phyloP scores from a whole-genome alignment of 2,888 invertebrate species.

The Amphipoea oculea region DNA sequence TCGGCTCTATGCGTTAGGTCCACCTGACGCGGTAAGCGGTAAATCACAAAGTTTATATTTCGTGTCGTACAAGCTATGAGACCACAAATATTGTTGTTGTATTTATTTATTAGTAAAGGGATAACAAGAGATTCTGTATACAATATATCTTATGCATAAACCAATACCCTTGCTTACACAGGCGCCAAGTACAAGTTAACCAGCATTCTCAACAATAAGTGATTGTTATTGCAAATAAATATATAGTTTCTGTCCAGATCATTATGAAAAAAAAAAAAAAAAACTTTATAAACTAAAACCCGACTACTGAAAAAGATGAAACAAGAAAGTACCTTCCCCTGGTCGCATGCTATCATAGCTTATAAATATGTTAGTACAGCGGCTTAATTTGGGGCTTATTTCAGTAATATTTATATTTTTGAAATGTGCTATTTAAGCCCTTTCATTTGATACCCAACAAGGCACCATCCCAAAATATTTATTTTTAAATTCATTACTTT shows the following conservation, averaged over 20 bases:
- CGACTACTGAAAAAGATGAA: too few relatives aligned
- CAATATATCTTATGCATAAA: background rate
- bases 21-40: slow-evolving; percentile 89
- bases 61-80: slow-evolving; percentile 65
- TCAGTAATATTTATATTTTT: too few relatives aligned
- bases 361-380: too few relatives aligned
- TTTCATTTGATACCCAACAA: too few relatives aligned
- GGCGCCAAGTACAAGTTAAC: background rate
- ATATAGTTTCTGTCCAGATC: slow-evolving; percentile 8
- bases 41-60: slow-evolving; percentile 80
- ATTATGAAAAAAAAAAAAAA: background rate
- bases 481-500: too few relatives aligned
- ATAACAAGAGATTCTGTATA: background rate
- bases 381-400: too few relatives aligned
- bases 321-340: too few relatives aligned
- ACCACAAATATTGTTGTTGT: slow-evolving; percentile 66
- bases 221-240: background rate
- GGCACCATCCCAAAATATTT: too few relatives aligned
- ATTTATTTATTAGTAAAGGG: background rate
- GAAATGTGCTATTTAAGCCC: too few relatives aligned
- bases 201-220: background rate
- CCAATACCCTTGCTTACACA: background rate
- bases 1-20: slow-evolving; percentile 89
- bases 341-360: too few relatives aligned
- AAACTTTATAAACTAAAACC: too few relatives aligned